Percentiles rank a stretch among this genome's conserved stretches.
These are phyloP conservation scores for Columba livia DNA, from an alignment of 2,113 vertebrate species.

Conservation along the genomic window DNA sequence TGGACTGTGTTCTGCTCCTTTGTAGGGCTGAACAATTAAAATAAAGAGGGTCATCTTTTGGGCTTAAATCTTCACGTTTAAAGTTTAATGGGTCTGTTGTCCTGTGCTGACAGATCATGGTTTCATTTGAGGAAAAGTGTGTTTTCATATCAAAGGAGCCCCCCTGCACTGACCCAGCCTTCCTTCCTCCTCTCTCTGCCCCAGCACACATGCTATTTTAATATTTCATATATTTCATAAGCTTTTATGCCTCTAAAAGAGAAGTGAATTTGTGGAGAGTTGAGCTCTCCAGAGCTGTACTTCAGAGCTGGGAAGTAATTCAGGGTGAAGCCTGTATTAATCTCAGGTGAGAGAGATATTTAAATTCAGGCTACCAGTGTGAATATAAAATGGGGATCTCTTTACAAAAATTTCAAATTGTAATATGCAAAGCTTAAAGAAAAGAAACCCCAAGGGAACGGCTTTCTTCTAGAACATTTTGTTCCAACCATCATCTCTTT, in stretches of 20 bases:
- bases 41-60: background rate
- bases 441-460: slow-evolving; percentile 64
- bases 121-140: slow-evolving; percentile 15
- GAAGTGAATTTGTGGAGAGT: slow-evolving; percentile 75
- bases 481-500: slow-evolving; percentile 65
- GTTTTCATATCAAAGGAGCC: slow-evolving; percentile 63
- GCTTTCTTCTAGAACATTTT: slow-evolving; percentile 70
- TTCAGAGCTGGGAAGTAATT: slow-evolving; percentile 79
- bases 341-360: slow-evolving; percentile 76
- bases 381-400: slow-evolving; percentile 75
- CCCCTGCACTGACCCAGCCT: background rate
- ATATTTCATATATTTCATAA: slow-evolving; percentile 73
- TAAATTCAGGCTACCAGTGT: slow-evolving; percentile 71
- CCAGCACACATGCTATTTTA: slow-evolving; percentile 59
- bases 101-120: background rate
- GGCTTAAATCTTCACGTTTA: background rate
- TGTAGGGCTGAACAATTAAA: background rate
- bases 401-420: slow-evolving; percentile 76
- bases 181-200: slow-evolving; percentile 30
- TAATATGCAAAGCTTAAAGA: slow-evolving; percentile 75
- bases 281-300: slow-evolving; percentile 73
- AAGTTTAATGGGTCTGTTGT: background rate
- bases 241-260: slow-evolving; percentile 74
- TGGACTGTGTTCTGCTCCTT: background rate
- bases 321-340: slow-evolving; percentile 74